Base-by-base conservation (phyloP, 2,113 vertebrate species). In the Nibea coibor region DNA sequence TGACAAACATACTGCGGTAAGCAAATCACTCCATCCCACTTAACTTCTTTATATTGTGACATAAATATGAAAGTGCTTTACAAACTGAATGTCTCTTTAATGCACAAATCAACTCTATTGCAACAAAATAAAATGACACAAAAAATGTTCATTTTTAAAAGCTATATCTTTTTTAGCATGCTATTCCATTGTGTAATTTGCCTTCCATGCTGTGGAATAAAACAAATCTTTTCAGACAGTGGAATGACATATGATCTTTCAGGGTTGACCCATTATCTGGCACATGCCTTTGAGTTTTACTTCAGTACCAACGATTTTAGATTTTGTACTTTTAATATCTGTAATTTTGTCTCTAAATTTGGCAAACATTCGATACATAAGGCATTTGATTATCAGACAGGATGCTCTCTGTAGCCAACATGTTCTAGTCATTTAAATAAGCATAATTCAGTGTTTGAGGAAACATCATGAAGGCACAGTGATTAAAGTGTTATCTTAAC, bases 1-100 rank as follows among this genome's bases (percentile, higher is more conserved):
- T 95, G 94, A 97, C 97, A 94, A 96, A 98, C 96, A 95, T 96
- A 98, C 96, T 96, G 96, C 95, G 94, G 95, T 96, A 98, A 98
- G 97, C 96, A 97, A 97, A 96, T 96, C 96, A 98, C 95, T 96
- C 95, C 96, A 96, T 92, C 95, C 95, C 96, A 95, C 75, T 91
- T 82, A 72, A 91, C 84, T 82, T 95, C 85, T 86, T 95, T 95
- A 94, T 97, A 96, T 54, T 95, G 96, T 96, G 95, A 97, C 97
- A 93, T 89, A 93, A 97, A 96, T 83, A 93, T 96, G 93, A 96
- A 89, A 93, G 93, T 96, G 91, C 95, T 97, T 96, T 97, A 97
- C 96, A 97, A 97, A 97, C 95, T 92, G 91, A 96, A 93, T 87
- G 91, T 92, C 86, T 92, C 95, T 88, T 91, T 93, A 95, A 95